These are phyloP conservation scores for Eustalomyia histrio DNA, from an alignment of 2,888 invertebrate species.

Conservation along the genomic window DNA sequence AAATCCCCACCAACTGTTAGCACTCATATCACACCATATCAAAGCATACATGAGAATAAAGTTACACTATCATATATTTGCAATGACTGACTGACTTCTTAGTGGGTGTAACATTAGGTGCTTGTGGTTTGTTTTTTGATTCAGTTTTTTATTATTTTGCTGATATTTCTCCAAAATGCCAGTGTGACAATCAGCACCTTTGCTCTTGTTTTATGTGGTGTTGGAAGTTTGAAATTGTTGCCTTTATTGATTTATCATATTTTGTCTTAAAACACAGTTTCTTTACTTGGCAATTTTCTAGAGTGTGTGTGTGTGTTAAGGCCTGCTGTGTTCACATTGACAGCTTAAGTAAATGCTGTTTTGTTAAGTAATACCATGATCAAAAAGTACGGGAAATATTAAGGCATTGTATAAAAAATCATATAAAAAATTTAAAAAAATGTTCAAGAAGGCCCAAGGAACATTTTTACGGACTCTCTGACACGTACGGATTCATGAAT, in stretches of 20 bases:
- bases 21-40: slow-evolving; percentile 32
- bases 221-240: slow-evolving; percentile 54
- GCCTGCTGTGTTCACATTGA: slow-evolving; percentile 57
- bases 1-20: slow-evolving; percentile 54
- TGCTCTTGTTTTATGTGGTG: slow-evolving; percentile 55
- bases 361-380: slow-evolving; percentile 16
- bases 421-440: too few relatives aligned
- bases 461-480: too few relatives aligned
- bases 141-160: slow-evolving; percentile 3
- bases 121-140: slow-evolving; percentile 28
- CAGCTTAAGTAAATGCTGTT: slow-evolving; percentile 58
- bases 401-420: too few relatives aligned
- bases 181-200: slow-evolving; percentile 66
- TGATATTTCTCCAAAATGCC: slow-evolving; percentile 29
- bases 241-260: slow-evolving; percentile 68
- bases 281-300: background rate
- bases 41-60: slow-evolving; percentile 43
- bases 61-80: slow-evolving; percentile 21
- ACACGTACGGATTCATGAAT: too few relatives aligned
- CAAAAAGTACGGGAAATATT: background rate
- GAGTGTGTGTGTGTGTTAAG: slow-evolving; percentile 42
- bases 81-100: slow-evolving; percentile 47
- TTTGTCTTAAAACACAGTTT: slow-evolving; percentile 40
- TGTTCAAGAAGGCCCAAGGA: too few relatives aligned
- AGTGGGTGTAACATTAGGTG: slow-evolving; percentile 63